Conservation (phyloP, 2,888 invertebrate genomes). For the Dysmachus trigonus region DNA sequence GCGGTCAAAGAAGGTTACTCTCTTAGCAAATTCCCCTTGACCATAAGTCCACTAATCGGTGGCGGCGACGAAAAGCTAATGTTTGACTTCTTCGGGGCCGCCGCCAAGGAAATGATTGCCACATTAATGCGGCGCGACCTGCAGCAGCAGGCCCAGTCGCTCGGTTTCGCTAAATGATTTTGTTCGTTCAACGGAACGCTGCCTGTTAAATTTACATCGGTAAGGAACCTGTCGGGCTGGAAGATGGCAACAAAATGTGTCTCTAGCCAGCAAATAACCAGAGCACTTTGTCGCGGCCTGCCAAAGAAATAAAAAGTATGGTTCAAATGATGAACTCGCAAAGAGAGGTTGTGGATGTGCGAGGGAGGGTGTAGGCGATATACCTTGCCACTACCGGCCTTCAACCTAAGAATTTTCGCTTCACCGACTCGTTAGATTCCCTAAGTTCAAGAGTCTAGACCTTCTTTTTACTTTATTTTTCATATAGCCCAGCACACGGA, state of each 20-base stretch:
- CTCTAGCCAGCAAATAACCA: not conserved
- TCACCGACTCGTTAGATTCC: not conserved
- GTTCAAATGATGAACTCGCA: not conserved
- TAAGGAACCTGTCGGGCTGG: not conserved
- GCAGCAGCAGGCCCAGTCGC: slow-evolving; percentile 30
- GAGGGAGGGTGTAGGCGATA: not conserved
- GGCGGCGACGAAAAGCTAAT: slow-evolving; percentile 22
- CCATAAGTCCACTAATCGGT: slow-evolving; percentile 9
- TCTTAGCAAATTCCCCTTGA: not conserved
- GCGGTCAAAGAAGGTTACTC: not conserved
- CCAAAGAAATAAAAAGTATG: not conserved
- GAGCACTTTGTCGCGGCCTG: not conserved
- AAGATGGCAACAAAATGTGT: slow-evolving; percentile 27
- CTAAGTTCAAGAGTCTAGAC: not conserved
- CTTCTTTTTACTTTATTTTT: not conserved
- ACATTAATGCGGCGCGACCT: not conserved
- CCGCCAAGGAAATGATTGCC: slow-evolving; percentile 18
- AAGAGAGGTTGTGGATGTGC: not conserved
- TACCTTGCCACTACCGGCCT: not conserved
- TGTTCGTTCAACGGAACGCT: slow-evolving; percentile 65
- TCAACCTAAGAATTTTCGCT: not conserved
- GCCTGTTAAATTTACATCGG: slow-evolving; percentile 55
- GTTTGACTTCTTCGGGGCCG: slow-evolving; percentile 25
- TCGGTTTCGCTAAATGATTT: slow-evolving; percentile 65
- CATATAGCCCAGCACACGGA: not conserved